Conservation (phyloP, 2,888 invertebrate species). For the Rhingia rostrata region DNA sequence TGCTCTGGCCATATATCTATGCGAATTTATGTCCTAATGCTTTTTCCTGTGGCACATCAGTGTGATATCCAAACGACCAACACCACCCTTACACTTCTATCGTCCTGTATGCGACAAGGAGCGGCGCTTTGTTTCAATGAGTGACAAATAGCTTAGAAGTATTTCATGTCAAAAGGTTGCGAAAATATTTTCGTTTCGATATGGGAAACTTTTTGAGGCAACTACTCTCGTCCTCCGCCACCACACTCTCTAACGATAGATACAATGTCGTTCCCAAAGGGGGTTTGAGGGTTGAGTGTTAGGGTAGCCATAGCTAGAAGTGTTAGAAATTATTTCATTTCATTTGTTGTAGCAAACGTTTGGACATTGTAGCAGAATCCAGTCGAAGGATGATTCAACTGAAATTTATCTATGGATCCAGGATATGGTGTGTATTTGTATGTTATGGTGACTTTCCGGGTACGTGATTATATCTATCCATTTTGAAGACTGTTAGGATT, state of each 20-base stretch:
- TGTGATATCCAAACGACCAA: too few relatives aligned
- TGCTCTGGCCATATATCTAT: constrained; percentile 13
- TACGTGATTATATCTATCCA: constrained; percentile 8
- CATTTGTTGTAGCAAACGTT: constrained; percentile 39
- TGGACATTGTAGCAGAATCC: constrained; percentile 1
- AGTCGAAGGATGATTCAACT: constrained; percentile 41
- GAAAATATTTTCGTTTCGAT: constrained; percentile 61
- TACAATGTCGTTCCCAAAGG: background rate
- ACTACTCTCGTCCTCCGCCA: background rate
- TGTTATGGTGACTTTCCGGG: background rate
- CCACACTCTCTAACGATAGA: background rate
- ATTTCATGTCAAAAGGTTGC: constrained; percentile 67
- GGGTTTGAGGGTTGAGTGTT: background rate
- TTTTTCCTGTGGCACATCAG: constrained; percentile 1
- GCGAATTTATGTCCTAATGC: constrained; percentile 55
- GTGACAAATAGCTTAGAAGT: constrained; percentile 69
- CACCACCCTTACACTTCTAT: constrained; percentile 16
- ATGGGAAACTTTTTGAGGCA: constrained; percentile 3
- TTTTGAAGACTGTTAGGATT: constrained; percentile 10
- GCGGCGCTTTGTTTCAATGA: constrained; percentile 56
- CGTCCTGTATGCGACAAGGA: constrained; percentile 38
- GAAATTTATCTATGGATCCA: constrained; percentile 54
- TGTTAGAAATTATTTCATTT: constrained; percentile 55
- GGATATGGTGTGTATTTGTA: constrained; percentile 2
- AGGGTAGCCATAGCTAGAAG: constrained; percentile 5